phyloP scores from a whole-genome alignment of 2,113 vertebrate genomes.

The Anarhynchus alexandrinus region DNA sequence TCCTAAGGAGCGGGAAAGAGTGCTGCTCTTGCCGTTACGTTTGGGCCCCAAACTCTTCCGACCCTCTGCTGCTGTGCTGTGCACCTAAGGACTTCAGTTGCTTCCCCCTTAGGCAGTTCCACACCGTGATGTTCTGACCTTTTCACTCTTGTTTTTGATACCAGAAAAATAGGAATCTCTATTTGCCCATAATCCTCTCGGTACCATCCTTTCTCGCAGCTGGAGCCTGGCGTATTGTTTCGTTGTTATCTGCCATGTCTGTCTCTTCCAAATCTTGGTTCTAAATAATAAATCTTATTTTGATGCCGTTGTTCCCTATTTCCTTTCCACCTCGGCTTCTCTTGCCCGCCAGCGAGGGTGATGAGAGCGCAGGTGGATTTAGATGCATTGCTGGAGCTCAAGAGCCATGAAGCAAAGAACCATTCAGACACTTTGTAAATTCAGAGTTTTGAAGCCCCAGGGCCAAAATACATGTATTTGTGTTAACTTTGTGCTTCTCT shows the following conservation, averaged over 20 bases:
- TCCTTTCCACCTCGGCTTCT: neutral
- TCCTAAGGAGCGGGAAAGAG: neutral
- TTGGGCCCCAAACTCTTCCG: neutral
- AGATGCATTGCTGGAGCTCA: neutral
- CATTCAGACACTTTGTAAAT: neutral
- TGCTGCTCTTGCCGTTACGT: neutral
- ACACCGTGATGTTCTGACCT: neutral
- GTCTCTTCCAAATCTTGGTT: constrained; percentile 34
- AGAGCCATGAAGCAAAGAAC: neutral
- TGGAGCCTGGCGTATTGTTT: neutral
- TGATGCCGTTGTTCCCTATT: constrained; percentile 18
- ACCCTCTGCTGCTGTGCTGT: neutral
- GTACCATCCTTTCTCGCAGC: neutral
- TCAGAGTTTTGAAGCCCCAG: neutral
- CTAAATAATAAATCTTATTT: constrained; percentile 63
- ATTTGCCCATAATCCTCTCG: neutral
- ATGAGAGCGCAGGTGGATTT: neutral
- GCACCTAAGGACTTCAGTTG: neutral
- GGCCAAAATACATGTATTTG: neutral
- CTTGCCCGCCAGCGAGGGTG: neutral
- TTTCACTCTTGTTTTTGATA: neutral
- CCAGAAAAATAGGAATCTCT: neutral
- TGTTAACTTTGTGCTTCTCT: neutral
- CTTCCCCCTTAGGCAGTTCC: neutral
- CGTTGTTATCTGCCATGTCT: constrained; percentile 23